Conservation (phyloP, 2,797 vertebrate species). For the Enteromius treurensis region DNA sequence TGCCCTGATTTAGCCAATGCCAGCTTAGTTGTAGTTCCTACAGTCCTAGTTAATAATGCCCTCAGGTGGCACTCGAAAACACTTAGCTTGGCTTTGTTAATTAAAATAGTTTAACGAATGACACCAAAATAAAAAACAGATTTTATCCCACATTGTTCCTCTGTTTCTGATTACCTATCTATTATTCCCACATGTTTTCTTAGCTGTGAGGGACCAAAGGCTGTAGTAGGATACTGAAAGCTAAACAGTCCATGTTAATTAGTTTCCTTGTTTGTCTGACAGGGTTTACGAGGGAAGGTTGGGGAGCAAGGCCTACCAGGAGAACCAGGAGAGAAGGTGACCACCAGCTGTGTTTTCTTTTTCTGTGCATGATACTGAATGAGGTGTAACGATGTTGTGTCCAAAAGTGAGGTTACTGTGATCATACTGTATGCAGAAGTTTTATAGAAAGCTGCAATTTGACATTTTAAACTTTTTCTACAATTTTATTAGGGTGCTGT, state of each 20-base stretch:
- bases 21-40: background rate
- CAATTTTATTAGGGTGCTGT: slow-evolving; percentile 67
- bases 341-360: background rate
- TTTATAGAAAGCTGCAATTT: background rate
- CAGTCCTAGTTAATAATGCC: background rate
- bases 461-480: background rate
- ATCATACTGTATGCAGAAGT: background rate
- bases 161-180: slow-evolving; percentile 31
- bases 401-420: background rate
- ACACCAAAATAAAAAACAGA: slow-evolving; percentile 15
- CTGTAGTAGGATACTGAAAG: slow-evolving; percentile 16
- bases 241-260: background rate
- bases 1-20: background rate
- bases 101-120: slow-evolving; percentile 23
- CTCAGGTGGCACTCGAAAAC: background rate
- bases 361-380: background rate
- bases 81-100: slow-evolving; percentile 18
- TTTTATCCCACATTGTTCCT: background rate
- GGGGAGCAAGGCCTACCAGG: slow-evolving; percentile 72
- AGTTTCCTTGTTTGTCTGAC: slow-evolving; percentile 53
- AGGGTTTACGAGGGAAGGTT: slow-evolving; percentile 73
- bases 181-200: slow-evolving; percentile 16
- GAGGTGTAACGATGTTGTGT: background rate
- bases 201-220: background rate
- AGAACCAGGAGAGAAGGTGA: slow-evolving; percentile 77